Evolutionary conservation across 2,888 invertebrate genomes (phyloP), one percentile per base, ranked within the genome.

Genomic region (Sminthurinus aureus): DNA sequence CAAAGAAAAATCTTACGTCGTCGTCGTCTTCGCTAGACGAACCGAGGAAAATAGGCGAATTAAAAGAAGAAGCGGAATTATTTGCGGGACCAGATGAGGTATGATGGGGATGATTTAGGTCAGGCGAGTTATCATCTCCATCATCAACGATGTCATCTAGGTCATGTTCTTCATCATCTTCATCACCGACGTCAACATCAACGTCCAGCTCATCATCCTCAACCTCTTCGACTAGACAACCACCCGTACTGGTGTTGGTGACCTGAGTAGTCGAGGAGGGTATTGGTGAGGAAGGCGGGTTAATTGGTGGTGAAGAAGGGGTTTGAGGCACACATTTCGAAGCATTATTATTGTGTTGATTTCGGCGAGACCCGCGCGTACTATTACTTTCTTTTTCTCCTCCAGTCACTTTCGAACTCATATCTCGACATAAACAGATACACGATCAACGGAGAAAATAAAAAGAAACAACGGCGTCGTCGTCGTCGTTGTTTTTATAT

Each of bases 121-220:
- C 82, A 67, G 74, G 51, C 22, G 83, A 79, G 51, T 79, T 79
- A 51, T 83, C 73, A 18, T 78, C 83, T 38, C 69, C 73, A 79
- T 83, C 79, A 73, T 83, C 83, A 82, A 75, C 84, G 12, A 81
- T 38, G 74, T 84, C 84, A 69, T 80, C 84, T 9, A 76, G 74
- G 75, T 74, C 64, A 20, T 75, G 52, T 38, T 77, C 81, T 24
- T 80, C 81, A 38, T 75, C 79, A 9, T 86, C 86, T 67, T 86
- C 87, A 71, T 82, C 84, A 69, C 85, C 86, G 75, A 85, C 84
- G 58, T 88, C 87, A 64, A 85, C 85, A 71, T 87, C 88, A 75
- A 85, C 87, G 66, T 87, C 86, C 71, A 85, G 84, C 69, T 87
- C 87, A 64, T 86, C 87, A 69, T 87, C 88, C 64, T 87, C 87